Evolutionary conservation across 2,797 vertebrate species (phyloP), one percentile per base, ranked within the genome.

Genomic region (Echeneis naucrates): DNA sequence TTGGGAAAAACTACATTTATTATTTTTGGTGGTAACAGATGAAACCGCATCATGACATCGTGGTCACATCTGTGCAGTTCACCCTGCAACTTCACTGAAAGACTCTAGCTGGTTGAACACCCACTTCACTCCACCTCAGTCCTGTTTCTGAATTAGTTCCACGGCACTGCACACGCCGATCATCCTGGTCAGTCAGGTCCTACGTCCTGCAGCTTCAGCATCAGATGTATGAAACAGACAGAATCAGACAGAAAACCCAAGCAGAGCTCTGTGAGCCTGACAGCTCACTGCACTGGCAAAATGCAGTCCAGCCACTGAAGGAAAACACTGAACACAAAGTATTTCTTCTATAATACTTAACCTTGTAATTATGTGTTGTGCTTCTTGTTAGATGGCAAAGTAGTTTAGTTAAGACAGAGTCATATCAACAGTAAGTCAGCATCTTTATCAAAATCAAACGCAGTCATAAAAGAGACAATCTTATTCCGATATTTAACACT

Each of bases 1-100:
- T 56, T 65, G 55, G 57, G 89, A 90, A 87, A 88, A n/a, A n/a
- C n/a, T 67, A 73, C 42, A 68, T 90, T 85, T 83, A 87, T 85
- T 85, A n/a, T 55, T 40, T 68, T 69, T 69, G 27, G 37, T 85
- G 72, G 40, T 78, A 82, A 70, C 67, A 74, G 64, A 56, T 68
- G 42, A 66, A 38, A 48, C 32, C 21, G 53, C 38, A 48, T 53
- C n/a, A 44, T 60, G 40, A 48, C 48, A 56, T 69, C 26, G 35
- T 33, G 45, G 13, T 27, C 58, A 53, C 50, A n/a, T 50, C 33
- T 51, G 12, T 30, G n/a, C n/a, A 35, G 27, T 77, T 72, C 1
- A 58, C 68, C 37, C 64, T 65, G 44, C 40, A 40, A 59, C 63
- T 11, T 56, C 40, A 24, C 13, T 63, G 52, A 33, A 69, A 77